Conservation (phyloP, 2,888 invertebrate genomes). For the Gortyna flavago region DNA sequence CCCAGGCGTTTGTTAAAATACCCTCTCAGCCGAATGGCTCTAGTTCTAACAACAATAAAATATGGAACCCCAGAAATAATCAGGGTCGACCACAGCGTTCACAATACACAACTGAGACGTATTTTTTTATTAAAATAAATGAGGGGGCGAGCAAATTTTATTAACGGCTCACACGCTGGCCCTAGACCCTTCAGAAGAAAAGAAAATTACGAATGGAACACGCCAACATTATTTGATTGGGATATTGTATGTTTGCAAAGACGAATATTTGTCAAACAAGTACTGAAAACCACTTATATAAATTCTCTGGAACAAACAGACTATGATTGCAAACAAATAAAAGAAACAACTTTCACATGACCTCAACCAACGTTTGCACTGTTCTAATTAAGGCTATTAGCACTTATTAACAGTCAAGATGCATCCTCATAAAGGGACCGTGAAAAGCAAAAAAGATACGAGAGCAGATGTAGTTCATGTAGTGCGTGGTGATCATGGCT, state of each 20-base stretch:
- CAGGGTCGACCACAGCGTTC: constrained; percentile 72
- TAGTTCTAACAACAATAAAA: constrained; percentile 68
- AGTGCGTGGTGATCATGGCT: constrained; percentile 73
- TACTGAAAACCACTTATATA: constrained; percentile 8
- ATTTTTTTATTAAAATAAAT: constrained; percentile 79
- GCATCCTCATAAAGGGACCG: constrained; percentile 73
- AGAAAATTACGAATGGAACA: constrained; percentile 41
- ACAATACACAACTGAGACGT: constrained; percentile 70
- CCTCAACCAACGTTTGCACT: constrained; percentile 64
- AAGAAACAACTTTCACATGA: constrained; percentile 64
- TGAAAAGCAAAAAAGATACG: constrained; percentile 72
- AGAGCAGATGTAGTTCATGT: constrained; percentile 80
- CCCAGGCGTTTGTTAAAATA: constrained; percentile 35
- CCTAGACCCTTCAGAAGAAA: constrained; percentile 61
- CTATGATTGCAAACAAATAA: constrained; percentile 30
- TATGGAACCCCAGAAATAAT: constrained; percentile 74
- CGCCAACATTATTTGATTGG: constrained; percentile 31
- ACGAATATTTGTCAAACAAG: not conserved
- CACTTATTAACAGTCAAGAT: constrained; percentile 72
- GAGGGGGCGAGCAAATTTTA: constrained; percentile 77
- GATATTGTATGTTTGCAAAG: constrained; percentile 11
- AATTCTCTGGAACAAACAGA: not conserved
- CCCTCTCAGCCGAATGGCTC: constrained; percentile 60
- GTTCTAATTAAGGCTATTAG: constrained; percentile 72
- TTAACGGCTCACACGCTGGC: constrained; percentile 68